These are phyloP conservation scores for Standfussiana lucernea DNA, from an alignment of 2,888 invertebrate species.

Conservation along the genomic window DNA sequence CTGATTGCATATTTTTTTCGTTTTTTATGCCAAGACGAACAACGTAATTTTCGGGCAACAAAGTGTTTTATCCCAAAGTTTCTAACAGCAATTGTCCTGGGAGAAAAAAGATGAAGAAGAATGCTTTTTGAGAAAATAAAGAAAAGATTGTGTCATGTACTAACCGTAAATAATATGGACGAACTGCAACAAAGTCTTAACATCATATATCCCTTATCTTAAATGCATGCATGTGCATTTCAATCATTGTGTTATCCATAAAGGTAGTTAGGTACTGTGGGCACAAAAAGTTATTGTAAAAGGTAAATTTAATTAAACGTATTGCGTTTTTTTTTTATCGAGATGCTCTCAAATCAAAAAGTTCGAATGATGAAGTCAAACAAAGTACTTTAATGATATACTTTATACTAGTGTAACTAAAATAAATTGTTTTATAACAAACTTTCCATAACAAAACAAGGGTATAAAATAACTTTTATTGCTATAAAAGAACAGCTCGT, in stretches of 20 bases:
- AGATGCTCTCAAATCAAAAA: not conserved
- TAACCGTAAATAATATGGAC: slow-evolving; percentile 73
- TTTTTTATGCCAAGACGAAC: not conserved
- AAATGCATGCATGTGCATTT: slow-evolving; percentile 68
- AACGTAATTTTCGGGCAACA: not conserved
- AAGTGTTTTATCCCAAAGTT: not conserved
- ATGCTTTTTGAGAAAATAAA: not conserved
- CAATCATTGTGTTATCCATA: slow-evolving; percentile 71
- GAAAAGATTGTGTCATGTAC: slow-evolving; percentile 59
- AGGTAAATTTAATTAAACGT: not conserved
- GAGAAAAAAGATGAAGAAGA: not conserved
- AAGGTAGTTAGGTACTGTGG: slow-evolving; percentile 61
- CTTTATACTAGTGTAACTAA: not conserved
- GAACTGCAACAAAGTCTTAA: slow-evolving; percentile 69
- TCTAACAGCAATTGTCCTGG: not conserved
- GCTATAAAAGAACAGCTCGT: not conserved
- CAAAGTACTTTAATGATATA: not conserved
- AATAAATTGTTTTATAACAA: not conserved
- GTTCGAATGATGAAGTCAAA: not conserved
- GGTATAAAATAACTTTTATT: not conserved
- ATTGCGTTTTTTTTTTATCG: not conserved
- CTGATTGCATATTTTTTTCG: not conserved
- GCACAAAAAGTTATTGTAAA: slow-evolving; percentile 44
- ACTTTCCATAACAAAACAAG: not conserved
- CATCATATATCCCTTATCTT: slow-evolving; percentile 79